Conservation (phyloP, 2,113 vertebrate species). For the Apistogramma diplotaenia region DNA sequence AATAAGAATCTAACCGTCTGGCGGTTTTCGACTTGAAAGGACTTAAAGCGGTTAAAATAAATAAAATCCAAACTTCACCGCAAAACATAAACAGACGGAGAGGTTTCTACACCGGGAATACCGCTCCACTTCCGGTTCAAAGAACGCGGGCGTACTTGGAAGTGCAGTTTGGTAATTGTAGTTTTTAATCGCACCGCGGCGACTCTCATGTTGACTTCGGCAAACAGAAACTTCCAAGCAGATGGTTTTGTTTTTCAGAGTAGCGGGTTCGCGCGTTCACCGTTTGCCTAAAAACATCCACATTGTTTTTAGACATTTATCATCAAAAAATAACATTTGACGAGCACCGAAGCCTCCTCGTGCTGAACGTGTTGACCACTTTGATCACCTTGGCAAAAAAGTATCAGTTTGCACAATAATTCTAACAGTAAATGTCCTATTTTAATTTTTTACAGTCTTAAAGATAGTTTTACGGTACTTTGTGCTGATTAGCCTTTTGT, state of each 20-base stretch:
- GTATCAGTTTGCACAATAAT: not conserved
- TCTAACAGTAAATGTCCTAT: not conserved
- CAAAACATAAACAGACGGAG: constrained; percentile 43
- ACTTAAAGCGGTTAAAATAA: not conserved
- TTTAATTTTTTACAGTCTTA: not conserved
- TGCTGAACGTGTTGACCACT: not conserved
- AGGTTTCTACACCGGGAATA: constrained; percentile 7
- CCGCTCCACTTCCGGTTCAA: constrained; percentile 27
- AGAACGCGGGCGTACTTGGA: not conserved
- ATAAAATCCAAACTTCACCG: constrained; percentile 7
- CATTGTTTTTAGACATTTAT: not conserved
- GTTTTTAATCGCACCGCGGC: not conserved
- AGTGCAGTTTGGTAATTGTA: constrained; percentile 20
- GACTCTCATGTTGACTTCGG: not conserved
- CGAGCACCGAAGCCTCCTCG: not conserved
- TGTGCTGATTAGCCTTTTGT: not conserved
- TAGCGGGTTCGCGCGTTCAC: too few species aligned
- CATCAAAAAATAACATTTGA: not conserved
- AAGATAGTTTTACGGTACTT: too few species aligned
- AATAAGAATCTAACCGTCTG: constrained; percentile 14
- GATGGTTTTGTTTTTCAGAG: too few species aligned
- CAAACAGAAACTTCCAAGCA: not conserved
- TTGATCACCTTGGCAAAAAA: not conserved
- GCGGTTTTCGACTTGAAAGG: not conserved
- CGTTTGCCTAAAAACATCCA: not conserved